These are phyloP conservation scores for Rhorus exstirpatorius DNA, from an alignment of 2,888 invertebrate species.

Conservation along the genomic window DNA sequence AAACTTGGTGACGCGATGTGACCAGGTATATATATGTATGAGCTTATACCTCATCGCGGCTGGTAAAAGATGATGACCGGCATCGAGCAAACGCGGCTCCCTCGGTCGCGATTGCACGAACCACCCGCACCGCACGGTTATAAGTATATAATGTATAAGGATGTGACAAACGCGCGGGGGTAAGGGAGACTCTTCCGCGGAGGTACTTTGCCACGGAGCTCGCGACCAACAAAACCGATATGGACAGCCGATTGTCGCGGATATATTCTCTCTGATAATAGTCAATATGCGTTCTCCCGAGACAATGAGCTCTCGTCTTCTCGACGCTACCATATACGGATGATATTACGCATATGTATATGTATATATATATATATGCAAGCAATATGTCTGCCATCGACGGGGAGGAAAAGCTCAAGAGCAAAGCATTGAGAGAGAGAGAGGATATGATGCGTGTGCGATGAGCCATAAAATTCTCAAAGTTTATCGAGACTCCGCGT, in stretches of 20 bases:
- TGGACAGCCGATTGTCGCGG: conserved; percentile 71
- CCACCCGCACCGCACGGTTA: conserved; percentile 63
- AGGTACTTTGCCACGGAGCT: conserved; percentile 43
- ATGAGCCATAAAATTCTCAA: conserved; percentile 25
- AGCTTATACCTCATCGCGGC: conserved; percentile 9
- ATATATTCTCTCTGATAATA: conserved; percentile 72
- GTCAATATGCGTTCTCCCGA: conserved; percentile 72
- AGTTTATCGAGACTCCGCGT: background rate
- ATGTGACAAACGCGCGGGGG: conserved; percentile 68
- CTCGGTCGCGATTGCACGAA: conserved; percentile 31
- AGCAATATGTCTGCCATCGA: conserved; percentile 17
- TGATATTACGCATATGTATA: conserved; percentile 25
- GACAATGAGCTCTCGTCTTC: conserved; percentile 70
- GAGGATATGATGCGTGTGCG: conserved; percentile 11
- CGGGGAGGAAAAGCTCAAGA: conserved; percentile 34
- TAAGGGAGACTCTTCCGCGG: conserved; percentile 16
- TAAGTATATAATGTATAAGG: conserved; percentile 56
- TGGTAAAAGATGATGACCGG: conserved; percentile 70
- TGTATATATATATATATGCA: conserved; percentile 20
- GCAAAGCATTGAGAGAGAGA: conserved; percentile 11
- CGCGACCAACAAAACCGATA: conserved; percentile 66
- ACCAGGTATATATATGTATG: conserved; percentile 12
- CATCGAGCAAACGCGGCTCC: conserved; percentile 58
- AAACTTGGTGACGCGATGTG: conserved; percentile 78
- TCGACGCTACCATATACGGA: conserved; percentile 60